phyloP scores from a whole-genome alignment of 1,140 invertebrate genomes.

The Mactra quadrangularis region DNA sequence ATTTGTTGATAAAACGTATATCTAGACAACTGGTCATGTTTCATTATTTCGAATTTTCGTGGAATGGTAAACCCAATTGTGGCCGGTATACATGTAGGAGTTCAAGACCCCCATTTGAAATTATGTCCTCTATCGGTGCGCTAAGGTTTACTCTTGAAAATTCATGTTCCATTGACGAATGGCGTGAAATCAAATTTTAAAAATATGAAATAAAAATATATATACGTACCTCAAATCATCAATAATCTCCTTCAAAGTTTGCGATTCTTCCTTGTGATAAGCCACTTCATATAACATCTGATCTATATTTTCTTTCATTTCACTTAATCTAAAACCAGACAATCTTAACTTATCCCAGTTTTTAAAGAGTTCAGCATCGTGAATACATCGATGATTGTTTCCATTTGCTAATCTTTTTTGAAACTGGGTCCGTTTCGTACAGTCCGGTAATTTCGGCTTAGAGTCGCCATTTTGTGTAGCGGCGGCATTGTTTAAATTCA shows the following conservation, averaged over 20 bases:
- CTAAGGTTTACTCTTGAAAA: too few relatives aligned
- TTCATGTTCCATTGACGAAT: too few relatives aligned
- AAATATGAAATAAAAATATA: too few relatives aligned
- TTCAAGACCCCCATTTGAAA: too few relatives aligned
- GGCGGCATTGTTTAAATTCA: slow-evolving; percentile 20
- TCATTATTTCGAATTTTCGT: too few relatives aligned
- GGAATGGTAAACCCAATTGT: too few relatives aligned
- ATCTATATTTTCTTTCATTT: slow-evolving; percentile 58
- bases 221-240: slow-evolving; percentile 51
- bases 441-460: slow-evolving; percentile 8
- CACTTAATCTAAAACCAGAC: slow-evolving; percentile 58
- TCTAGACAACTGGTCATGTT: too few relatives aligned
- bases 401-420: slow-evolving; percentile 48
- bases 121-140: too few relatives aligned
- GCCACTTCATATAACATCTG: slow-evolving; percentile 55
- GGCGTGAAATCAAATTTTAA: too few relatives aligned
- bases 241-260: slow-evolving; percentile 60
- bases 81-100: too few relatives aligned
- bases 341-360: slow-evolving; percentile 61
- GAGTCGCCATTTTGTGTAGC: slow-evolving; percentile 8
- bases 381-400: slow-evolving; percentile 48
- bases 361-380: slow-evolving; percentile 57
- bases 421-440: slow-evolving; percentile 37
- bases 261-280: slow-evolving; percentile 59
- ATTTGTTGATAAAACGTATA: too few relatives aligned